A percentile compares a stretch with the other conserved stretches of the same genome.
Conservation (phyloP, 1,140 invertebrate species). For the Zeugodacus cucurbitae region DNA sequence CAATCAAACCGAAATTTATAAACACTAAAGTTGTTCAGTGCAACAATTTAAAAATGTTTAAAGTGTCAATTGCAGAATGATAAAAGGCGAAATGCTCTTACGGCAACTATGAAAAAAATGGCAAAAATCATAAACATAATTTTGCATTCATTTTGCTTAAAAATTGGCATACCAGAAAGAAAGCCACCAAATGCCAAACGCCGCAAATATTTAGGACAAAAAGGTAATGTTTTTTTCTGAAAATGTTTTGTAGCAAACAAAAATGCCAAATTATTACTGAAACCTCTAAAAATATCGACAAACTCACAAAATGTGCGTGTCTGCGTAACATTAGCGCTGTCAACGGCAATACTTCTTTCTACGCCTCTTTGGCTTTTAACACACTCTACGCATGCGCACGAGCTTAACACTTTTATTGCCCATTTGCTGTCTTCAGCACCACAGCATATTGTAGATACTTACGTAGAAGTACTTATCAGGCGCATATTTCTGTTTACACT, state of each 20-base stretch:
- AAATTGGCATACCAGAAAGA: neutral
- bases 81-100: neutral
- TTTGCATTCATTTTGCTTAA: neutral
- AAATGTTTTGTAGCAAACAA: neutral
- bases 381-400: neutral
- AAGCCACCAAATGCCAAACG: neutral
- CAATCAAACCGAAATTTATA: neutral
- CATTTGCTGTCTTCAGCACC: neutral
- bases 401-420: neutral
- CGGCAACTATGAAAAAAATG: neutral
- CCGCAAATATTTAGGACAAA: neutral
- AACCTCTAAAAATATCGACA: neutral
- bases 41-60: neutral
- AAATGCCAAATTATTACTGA: conserved; percentile 15
- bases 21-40: neutral
- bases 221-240: neutral
- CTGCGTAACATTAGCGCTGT: neutral
- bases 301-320: neutral
- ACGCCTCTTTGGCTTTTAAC: conserved; percentile 8
- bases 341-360: neutral
- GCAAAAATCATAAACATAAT: neutral
- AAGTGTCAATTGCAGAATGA: neutral
- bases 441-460: neutral
- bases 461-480: neutral
- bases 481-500: neutral